phyloP scores from a whole-genome alignment of 2,797 vertebrate species.

The Botia almorhae region DNA sequence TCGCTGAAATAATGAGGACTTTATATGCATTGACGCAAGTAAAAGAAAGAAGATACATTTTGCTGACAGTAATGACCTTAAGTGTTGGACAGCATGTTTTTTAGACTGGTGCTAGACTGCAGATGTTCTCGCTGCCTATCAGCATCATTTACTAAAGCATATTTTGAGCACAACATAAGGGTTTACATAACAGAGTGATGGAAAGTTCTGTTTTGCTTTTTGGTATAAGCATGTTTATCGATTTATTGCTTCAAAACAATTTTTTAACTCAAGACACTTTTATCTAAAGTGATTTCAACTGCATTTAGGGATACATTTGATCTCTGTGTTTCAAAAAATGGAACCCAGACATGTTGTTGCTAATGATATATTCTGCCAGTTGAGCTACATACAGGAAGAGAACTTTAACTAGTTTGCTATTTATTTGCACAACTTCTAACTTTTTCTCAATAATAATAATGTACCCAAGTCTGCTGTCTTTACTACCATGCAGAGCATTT shows the following conservation, averaged over 20 bases:
- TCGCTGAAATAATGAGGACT: background rate
- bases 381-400: too few relatives aligned
- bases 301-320: too few relatives aligned
- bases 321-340: too few relatives aligned
- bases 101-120: background rate
- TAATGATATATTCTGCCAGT: too few relatives aligned
- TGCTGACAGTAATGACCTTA: conserved; percentile 21
- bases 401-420: too few relatives aligned
- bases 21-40: conserved; percentile 2
- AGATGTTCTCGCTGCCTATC: conserved; percentile 25
- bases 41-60: conserved; percentile 2
- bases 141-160: conserved; percentile 26
- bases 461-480: background rate
- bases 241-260: too few relatives aligned
- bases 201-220: background rate
- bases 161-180: conserved; percentile 4
- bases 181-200: background rate
- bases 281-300: too few relatives aligned
- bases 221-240: too few relatives aligned
- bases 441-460: too few relatives aligned
- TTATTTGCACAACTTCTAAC: too few relatives aligned
- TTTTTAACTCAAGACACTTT: too few relatives aligned
- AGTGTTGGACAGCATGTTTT: background rate
- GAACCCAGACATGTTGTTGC: too few relatives aligned
- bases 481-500: background rate